Conservation (phyloP, 2,888 invertebrate genomes). For the Caenorhabditis zanzibari region DNA sequence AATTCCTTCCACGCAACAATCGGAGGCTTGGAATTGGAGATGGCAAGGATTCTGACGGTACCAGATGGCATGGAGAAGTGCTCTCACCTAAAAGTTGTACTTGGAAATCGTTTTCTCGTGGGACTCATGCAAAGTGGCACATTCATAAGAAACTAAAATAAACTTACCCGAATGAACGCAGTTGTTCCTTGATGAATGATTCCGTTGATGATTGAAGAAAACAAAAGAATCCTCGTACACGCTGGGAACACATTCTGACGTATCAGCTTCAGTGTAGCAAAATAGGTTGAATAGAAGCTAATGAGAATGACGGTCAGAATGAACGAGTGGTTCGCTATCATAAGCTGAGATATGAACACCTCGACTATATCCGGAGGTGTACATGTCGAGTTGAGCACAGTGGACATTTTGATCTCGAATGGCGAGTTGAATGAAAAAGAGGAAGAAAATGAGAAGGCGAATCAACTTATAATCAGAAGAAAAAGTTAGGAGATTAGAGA, state of each 20-base stretch:
- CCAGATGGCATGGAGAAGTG: background rate
- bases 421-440: background rate
- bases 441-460: background rate
- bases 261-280: background rate
- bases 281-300: background rate
- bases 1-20: constrained; percentile 8
- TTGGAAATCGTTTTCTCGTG: background rate
- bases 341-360: constrained; percentile 1
- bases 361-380: background rate
- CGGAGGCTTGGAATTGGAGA: constrained; percentile 23
- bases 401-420: background rate
- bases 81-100: constrained; percentile 7
- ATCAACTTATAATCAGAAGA: background rate
- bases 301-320: background rate
- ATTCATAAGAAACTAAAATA: no score
- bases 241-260: constrained; percentile 15
- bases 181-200: constrained; percentile 22
- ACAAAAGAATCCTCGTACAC: constrained; percentile 13
- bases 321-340: constrained; percentile 30
- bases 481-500: background rate
- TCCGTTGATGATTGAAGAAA: constrained; percentile 22
- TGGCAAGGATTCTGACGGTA: constrained; percentile 23
- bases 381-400: background rate
- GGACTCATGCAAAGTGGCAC: no score
- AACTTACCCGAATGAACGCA: constrained; percentile 34